These are phyloP conservation scores for Albula glossodonta DNA, from an alignment of 2,113 vertebrate genomes.

Conservation along the genomic window DNA sequence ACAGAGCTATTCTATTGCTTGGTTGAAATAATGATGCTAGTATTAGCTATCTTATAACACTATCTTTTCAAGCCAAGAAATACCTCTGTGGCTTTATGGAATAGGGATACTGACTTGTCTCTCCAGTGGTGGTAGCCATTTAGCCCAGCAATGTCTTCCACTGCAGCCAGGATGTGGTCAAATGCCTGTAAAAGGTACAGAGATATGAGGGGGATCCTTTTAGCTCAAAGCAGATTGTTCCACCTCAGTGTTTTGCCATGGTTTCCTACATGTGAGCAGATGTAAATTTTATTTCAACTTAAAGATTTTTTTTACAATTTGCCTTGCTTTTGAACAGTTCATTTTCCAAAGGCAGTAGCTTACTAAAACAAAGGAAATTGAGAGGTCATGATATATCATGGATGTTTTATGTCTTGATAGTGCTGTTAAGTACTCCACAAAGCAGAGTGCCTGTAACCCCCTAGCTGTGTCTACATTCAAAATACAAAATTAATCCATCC, in stretches of 20 bases:
- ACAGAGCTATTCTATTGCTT: neutral
- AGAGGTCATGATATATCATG: too few relatives aligned
- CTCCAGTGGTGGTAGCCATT: constrained; percentile 97
- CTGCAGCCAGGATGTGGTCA: constrained; percentile 93
- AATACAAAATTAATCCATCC: too few relatives aligned
- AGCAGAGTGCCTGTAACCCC: too few relatives aligned
- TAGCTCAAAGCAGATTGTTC: neutral
- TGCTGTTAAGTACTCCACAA: too few relatives aligned
- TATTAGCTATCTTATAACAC: neutral
- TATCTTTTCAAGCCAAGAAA: neutral
- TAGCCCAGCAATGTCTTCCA: constrained; percentile 94
- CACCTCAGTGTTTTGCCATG: neutral
- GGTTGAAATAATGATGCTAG: neutral
- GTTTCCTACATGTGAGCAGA: neutral
- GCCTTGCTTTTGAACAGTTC: too few relatives aligned
- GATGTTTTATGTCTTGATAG: too few relatives aligned
- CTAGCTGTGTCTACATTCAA: too few relatives aligned
- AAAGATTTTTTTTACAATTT: too few relatives aligned
- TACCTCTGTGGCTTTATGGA: neutral
- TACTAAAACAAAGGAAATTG: too few relatives aligned
- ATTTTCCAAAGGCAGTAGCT: too few relatives aligned
- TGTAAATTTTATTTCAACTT: neutral
- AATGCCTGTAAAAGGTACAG: constrained; percentile 75
- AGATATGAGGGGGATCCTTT: neutral
- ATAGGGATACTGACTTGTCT: constrained; percentile 81